Conservation (phyloP, 2,113 vertebrate species). For the Clarias gariepinus region DNA sequence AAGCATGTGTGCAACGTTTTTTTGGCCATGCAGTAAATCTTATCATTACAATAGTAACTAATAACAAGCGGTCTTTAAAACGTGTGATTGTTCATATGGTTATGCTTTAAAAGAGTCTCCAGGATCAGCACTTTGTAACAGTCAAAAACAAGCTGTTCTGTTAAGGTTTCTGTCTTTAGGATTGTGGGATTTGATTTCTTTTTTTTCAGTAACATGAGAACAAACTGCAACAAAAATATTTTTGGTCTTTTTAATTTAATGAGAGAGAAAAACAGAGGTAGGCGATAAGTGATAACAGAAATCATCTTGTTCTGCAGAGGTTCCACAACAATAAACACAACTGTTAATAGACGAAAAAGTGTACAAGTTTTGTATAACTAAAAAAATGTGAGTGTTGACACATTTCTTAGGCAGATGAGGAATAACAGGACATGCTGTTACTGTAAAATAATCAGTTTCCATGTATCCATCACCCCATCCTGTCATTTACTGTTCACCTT, state of each 20-base stretch:
- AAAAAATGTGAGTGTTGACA: neutral
- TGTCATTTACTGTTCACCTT: neutral
- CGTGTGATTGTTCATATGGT: neutral
- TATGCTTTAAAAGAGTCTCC: neutral
- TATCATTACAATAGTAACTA: neutral
- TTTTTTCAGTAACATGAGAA: neutral
- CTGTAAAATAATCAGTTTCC: neutral
- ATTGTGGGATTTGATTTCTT: neutral
- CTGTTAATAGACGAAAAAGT: neutral
- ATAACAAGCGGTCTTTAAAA: neutral
- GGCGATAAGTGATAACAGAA: neutral
- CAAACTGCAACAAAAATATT: too few species aligned
- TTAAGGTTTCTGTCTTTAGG: neutral
- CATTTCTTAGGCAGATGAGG: neutral
- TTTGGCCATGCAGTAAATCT: neutral
- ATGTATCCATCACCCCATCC: neutral
- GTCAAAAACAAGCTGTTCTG: neutral
- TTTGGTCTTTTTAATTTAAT: neutral
- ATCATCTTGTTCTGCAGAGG: neutral
- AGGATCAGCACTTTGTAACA: neutral
- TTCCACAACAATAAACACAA: constrained; percentile 1
- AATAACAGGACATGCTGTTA: neutral
- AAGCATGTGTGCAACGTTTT: too few species aligned
- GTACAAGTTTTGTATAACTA: neutral
- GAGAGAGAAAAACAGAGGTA: neutral